Evolutionary conservation across 2,888 invertebrate species (phyloP), one percentile per base, ranked within the genome.

Genomic region (Conops quadrifasciatus): DNA sequence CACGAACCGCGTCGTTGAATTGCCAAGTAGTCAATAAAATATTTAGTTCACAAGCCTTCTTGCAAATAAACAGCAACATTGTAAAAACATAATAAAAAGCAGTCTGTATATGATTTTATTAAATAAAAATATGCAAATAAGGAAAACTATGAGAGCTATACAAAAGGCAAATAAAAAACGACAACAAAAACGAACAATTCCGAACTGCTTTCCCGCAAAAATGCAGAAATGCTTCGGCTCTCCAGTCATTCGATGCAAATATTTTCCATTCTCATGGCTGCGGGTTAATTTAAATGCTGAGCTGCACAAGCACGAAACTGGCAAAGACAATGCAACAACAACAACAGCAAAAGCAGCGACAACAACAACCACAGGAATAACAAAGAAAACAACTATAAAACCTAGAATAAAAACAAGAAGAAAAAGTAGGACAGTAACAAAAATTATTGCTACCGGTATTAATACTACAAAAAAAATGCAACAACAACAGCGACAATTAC

Each of bases 181-280:
- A 28, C 24, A 58, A 58, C 2, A 51, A 51, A 19, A 13, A 9
- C 15, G 36, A 16, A 59, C 30, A 56, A 24, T 13, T 16, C 15
- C 49, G n/a, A n/a, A n/a, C n/a, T n/a, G n/a, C n/a, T 11, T 15
- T 16, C 16, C 60, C 30, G 36, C 60, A 49, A 51, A 64, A 67
- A 24, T 56, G 66, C n/a, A n/a, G 67, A 45, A 58, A 67, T 26
- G 19, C 67, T 58, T 59, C 58, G 56, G 45, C n/a, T n/a, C n/a
- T n/a, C 45, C 43, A 67, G 4, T 58, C 56, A 56, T 58, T 56
- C 58, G 56, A 56, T 66, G 43, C 43, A 58, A 67, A 58, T 67
- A 58, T 58, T 58, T 58, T 21, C 58, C 45, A 24, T 58, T n/a
- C n/a, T 16, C 53, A 30, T 51, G 65, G 30, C 19, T 53, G 15